Evolutionary conservation across 2,797 vertebrate genomes (phyloP).

Genomic region (Urocyon cinereoargenteus): DNA sequence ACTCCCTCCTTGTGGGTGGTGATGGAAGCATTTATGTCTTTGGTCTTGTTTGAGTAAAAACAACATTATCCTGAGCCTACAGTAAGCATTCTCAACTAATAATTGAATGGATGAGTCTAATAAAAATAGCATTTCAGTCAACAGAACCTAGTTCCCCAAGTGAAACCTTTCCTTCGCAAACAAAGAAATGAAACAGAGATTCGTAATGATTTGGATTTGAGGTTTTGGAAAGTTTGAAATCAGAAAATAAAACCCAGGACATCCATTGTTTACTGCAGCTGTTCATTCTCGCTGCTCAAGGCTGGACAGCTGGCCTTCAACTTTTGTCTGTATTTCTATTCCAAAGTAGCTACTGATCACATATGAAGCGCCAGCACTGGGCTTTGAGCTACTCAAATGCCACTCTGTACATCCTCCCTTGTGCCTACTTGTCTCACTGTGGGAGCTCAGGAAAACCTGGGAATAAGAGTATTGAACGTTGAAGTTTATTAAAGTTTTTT

Average conservation of each 20-base stretch:
- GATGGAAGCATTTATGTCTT: background rate
- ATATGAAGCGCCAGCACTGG: background rate
- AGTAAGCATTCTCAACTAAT: background rate
- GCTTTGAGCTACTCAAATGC: background rate
- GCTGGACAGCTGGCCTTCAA: background rate
- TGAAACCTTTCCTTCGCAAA: conserved; percentile 30
- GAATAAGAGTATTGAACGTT: conserved; percentile 34
- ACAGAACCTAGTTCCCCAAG: background rate
- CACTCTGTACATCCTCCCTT: background rate
- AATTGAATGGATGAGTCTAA: background rate
- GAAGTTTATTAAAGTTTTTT: background rate
- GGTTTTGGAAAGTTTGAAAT: conserved; percentile 20
- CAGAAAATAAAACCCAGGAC: conserved; percentile 36
- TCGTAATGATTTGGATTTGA: conserved; percentile 39
- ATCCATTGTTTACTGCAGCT: background rate
- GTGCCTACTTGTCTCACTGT: background rate
- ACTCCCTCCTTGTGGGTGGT: background rate
- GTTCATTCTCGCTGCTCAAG: background rate
- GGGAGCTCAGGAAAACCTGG: conserved; percentile 27
- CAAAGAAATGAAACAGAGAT: conserved; percentile 16
- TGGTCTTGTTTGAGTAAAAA: background rate
- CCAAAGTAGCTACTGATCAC: background rate
- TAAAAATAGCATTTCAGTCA: background rate
- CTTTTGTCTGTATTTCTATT: conserved; percentile 27
- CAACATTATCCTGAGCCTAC: background rate